Conservation (phyloP, 2,888 invertebrate species). For the Torymus texanus region DNA sequence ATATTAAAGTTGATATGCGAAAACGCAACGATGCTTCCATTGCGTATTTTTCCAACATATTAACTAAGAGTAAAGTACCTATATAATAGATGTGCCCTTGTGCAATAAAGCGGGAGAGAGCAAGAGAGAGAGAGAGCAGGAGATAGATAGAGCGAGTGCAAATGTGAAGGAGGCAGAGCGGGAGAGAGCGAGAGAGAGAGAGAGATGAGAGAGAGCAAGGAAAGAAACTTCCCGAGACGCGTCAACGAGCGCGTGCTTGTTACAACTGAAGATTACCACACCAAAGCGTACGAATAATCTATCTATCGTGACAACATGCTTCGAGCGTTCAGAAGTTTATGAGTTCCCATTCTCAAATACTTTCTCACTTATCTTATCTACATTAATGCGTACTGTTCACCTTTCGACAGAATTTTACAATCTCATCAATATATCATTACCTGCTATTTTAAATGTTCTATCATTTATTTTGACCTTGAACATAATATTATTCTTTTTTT, state of each 20-base stretch:
- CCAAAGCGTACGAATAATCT: background rate
- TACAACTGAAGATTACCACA: slow-evolving; percentile 21
- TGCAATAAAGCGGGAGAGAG: background rate
- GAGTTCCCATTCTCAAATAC: slow-evolving; percentile 6
- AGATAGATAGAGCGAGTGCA: background rate
- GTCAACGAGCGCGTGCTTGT: slow-evolving; percentile 13
- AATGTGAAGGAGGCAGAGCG: background rate
- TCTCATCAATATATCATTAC: too few species aligned
- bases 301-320: background rate
- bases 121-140: background rate
- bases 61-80: too few species aligned
- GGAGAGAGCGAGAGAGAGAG: background rate
- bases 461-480: too few species aligned
- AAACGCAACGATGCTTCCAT: too few species aligned
- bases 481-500: too few species aligned
- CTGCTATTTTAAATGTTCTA: too few species aligned
- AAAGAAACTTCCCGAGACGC: background rate
- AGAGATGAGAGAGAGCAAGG: background rate
- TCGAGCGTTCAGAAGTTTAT: background rate
- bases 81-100: too few species aligned
- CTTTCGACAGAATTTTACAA: too few species aligned
- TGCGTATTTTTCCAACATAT: too few species aligned
- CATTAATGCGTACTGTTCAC: too few species aligned
- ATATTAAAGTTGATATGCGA: too few species aligned
- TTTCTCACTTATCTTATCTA: slow-evolving; percentile 34